Evolutionary conservation across 2,797 vertebrate species (phyloP), one percentile per base, ranked within the genome.

Genomic region (Gymnothorax javanicus): DNA sequence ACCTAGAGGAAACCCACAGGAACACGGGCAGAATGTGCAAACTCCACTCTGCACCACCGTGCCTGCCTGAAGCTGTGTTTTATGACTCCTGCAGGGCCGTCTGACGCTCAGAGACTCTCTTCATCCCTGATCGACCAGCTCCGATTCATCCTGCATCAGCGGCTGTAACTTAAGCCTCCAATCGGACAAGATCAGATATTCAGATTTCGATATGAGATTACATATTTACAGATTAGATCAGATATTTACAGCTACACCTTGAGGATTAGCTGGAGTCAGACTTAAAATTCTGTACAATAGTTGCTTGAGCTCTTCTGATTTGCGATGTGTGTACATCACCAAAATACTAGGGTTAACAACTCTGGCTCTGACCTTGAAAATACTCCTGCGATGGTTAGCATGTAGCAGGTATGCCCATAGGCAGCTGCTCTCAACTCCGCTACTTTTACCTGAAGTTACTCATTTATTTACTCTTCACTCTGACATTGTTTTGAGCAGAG

Each of bases 401-500:
- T 57, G 77, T 79, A 56, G 60, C 64, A 56, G 75, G 83, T 59
- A n/a, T 86, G 33, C 33, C 33, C 33, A 64, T 77, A 84, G 85
- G 87, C 54, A 88, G 87, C 83, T 86, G 81, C 83, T 73, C 86
- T 52, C 17, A 83, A 64, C 73, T 60, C 23, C 4, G 75, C 33
- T 84, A 84, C 33, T 43, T 43, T 43, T 43, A 43, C 86, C 87
- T 90, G 89, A 81, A 88, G 87, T 89, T 88, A 82, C 89, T 2
- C 17, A n/a, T 81, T 82, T 57, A n/a, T 82, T 17, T 82, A 17
- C 6, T 23, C 3, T 81, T 81, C 56, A 8, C 52, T 54, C 52
- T 58, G 79, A 82, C 56, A 82, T 25, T 2, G 25, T 20, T 17
- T 13, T 82, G 79, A n/a, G n/a, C 9, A 17, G 20, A 23, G 23